Evolutionary conservation across 2,797 vertebrate species (phyloP).

Genomic region (Galagoides demidoff): DNA sequence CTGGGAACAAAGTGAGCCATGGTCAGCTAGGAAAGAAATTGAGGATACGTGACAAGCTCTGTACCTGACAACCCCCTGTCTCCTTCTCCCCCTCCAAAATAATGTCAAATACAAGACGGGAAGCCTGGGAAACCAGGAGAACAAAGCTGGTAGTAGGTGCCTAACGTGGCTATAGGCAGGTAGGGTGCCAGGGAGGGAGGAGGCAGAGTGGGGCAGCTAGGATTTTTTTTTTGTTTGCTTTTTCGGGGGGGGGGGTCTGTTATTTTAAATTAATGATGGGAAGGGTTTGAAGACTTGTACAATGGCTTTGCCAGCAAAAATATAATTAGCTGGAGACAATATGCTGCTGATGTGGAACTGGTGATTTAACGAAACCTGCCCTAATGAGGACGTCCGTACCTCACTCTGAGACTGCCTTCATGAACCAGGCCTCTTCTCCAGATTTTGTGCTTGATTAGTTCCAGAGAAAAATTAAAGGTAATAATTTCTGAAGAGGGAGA

Average conservation of each 20-base stretch:
- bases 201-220: not conserved
- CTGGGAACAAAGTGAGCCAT: not conserved
- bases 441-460: slow-evolving; percentile 83
- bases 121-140: slow-evolving; percentile 29
- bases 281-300: slow-evolving; percentile 72
- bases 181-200: not conserved
- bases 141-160: not conserved
- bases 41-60: fast-evolving
- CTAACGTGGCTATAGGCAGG: not conserved
- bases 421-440: slow-evolving; percentile 79
- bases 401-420: slow-evolving; percentile 76
- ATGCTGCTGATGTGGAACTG: slow-evolving; percentile 71
- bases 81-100: not conserved
- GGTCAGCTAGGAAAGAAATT: not conserved
- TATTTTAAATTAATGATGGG: slow-evolving; percentile 61
- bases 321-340: slow-evolving; percentile 84
- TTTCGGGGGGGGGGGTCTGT: not conserved
- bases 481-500: slow-evolving; percentile 32
- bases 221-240: not conserved
- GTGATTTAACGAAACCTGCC: slow-evolving; percentile 81
- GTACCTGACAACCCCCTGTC: not conserved
- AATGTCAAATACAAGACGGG: not conserved
- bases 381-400: slow-evolving; percentile 80
- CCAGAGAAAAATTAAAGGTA: slow-evolving; percentile 60
- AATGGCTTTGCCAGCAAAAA: slow-evolving; percentile 80